These are phyloP conservation scores for Meiosimyza decipiens DNA, from an alignment of 2,888 invertebrate genomes.

Conservation along the genomic window DNA sequence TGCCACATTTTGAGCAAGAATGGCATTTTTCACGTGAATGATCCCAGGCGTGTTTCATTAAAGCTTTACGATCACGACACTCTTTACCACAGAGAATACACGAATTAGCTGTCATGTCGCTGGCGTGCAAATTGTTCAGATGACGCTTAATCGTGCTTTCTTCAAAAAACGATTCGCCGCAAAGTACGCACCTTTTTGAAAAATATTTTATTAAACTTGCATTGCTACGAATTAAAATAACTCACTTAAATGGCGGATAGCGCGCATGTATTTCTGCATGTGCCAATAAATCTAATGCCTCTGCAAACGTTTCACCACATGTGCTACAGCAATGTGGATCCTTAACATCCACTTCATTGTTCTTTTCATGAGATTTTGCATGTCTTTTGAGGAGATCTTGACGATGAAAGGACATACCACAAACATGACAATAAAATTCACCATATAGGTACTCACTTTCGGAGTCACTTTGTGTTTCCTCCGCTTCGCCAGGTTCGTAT, in stretches of 20 bases:
- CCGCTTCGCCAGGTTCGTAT: constrained; percentile 65
- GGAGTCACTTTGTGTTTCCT: constrained; percentile 63
- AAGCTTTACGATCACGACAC: constrained; percentile 75
- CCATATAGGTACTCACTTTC: constrained; percentile 72
- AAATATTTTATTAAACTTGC: constrained; percentile 2
- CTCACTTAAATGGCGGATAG: constrained; percentile 69
- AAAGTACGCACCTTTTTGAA: constrained; percentile 72
- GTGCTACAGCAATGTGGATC: constrained; percentile 78
- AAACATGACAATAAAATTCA: constrained; percentile 76
- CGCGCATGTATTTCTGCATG: constrained; percentile 83
- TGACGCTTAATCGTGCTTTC: constrained; percentile 75
- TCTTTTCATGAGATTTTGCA: constrained; percentile 68
- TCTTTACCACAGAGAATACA: constrained; percentile 76
- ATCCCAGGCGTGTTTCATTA: constrained; percentile 77
- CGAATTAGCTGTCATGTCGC: constrained; percentile 73
- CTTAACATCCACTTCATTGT: constrained; percentile 52
- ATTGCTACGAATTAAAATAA: constrained; percentile 2
- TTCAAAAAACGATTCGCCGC: constrained; percentile 74
- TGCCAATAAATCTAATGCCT: constrained; percentile 80
- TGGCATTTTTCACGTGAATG: constrained; percentile 75
- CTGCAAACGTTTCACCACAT: constrained; percentile 82
- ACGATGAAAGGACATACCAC: constrained; percentile 83
- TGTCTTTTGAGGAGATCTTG: constrained; percentile 80
- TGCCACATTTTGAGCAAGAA: constrained; percentile 76
- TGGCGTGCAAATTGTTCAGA: constrained; percentile 71